Evolutionary conservation across 1,140 invertebrate genomes (phyloP), one percentile per base, ranked within the genome.

Genomic region (Listronotus bonariensis): DNA sequence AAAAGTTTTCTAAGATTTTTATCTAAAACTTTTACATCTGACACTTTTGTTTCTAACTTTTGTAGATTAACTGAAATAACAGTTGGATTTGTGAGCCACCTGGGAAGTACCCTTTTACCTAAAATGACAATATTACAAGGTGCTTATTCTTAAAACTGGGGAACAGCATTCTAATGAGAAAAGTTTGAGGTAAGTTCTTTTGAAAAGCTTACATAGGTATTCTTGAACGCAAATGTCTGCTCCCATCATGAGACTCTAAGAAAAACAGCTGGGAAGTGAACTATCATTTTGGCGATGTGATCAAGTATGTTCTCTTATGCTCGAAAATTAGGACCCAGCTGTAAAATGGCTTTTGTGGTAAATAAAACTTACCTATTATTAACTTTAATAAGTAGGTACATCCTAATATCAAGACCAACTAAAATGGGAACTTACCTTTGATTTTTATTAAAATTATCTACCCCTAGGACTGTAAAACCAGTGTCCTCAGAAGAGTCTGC

Each of bases 21-120:
- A 73, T 91, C 85, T 18, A 95, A 78, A 65, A 82, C 80, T 14
- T 76, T 74, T 65, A 89, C 75, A 20, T 86, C 81, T 54, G 87
- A 82, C 8, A 92, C 80, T 56, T 84, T 79, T 36, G 70, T 78
- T 36, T 83, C 81, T 17, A 87, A 79, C 42, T 83, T 84, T 68
- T 85, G 83, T 48, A 95, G 80, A 79, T 92, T 85, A 36, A 84
- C 82, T 12, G 88, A 86, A 48, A 97, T 86, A 18, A 91, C 79
- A 63, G 84, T 85, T 8, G 95, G 93, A 77, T 92, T 84, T 0
- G 88, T 85, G 32, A 97, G 77, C 96, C 96, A 98, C 66, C 89
- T 80, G 17, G 95, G 95, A 45, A 97, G 78, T 15, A 92, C 84
- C 77, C 92, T 83, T 74, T 72, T 73, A 75, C 69, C 73, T 76